These are phyloP conservation scores for Samia ricini DNA, from an alignment of 1,140 invertebrate species.

Conservation along the genomic window DNA sequence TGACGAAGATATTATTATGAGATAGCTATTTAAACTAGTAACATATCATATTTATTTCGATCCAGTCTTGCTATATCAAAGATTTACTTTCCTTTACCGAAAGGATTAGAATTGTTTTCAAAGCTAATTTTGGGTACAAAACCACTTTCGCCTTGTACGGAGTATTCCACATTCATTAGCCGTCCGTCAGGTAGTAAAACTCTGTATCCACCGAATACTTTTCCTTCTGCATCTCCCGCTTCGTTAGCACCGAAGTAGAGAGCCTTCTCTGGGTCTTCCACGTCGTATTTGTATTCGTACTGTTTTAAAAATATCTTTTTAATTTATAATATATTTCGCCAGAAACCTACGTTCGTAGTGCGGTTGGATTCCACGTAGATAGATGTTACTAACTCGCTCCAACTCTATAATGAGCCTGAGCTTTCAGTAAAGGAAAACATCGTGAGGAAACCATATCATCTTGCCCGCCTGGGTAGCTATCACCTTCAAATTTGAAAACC, in stretches of 20 bases:
- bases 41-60: background rate
- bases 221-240: conserved; percentile 79
- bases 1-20: background rate
- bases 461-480: no score
- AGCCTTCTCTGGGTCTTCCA: conserved; percentile 82
- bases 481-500: no score
- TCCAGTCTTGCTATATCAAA: conserved; percentile 2
- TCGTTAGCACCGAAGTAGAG: conserved; percentile 83
- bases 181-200: conserved; percentile 83
- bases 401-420: no score
- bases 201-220: conserved; percentile 80
- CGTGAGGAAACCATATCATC: no score
- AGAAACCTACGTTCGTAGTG: background rate
- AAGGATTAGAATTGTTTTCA: conserved; percentile 78
- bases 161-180: conserved; percentile 83
- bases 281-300: conserved; percentile 85
- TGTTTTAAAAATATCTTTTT: conserved; percentile 51
- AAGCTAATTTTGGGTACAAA: conserved; percentile 83
- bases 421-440: no score
- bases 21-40: background rate
- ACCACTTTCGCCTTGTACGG: conserved; percentile 82
- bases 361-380: no score
- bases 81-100: conserved; percentile 60
- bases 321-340: background rate
- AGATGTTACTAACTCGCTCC: no score